Evolutionary conservation across 2,113 vertebrate species (phyloP), one percentile per base, ranked within the genome.

Genomic region (Diadophis punctatus): DNA sequence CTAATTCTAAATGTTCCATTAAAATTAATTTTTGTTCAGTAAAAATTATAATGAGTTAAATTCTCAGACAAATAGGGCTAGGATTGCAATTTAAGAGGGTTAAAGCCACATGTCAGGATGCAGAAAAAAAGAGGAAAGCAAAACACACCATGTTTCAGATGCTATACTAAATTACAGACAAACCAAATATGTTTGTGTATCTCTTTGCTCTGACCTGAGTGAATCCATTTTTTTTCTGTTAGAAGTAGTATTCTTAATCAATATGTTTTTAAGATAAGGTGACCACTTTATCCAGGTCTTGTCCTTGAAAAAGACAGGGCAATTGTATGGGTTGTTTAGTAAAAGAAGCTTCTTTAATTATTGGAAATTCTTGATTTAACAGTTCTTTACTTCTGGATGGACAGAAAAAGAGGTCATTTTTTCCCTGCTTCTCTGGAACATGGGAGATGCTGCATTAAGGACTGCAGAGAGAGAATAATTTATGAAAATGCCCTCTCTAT

Each of bases 81-180:
- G 86, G 48, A 2, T 43, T 87, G 85, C 85, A 53, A 10, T n/a
- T 52, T 53, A 87, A 87, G 49, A 10, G 51, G n/a, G 14, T 86
- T 25, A 39, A 95, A 92, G 1, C 9, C 25, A 60, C 55, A 12
- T 34, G 27, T 10, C 14, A 90, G 60, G 4, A 91, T 68, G 90
- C 49, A 84, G 87, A 88, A 89, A 68, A 34, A 90, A 63, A 94
- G 93, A 80, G 39, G 46, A 93, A 95, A 51, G 93, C 63, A 4
- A 0, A 55, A 7, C 4, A 9, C 27, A 12, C 6, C 14, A 0
- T 11, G 91, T 25, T 89, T 95, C 39, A 88, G 5, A 18, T 43
- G 56, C 56, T 52, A 20, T 92, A n/a, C 30, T 68, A 93, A 93
- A 87, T 60, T 92, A 95, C 58, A n/a, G 16, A 4, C 56, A 43